Evolutionary conservation across 2,888 invertebrate species (phyloP).

Genomic region (Dolichomitus sp.): DNA sequence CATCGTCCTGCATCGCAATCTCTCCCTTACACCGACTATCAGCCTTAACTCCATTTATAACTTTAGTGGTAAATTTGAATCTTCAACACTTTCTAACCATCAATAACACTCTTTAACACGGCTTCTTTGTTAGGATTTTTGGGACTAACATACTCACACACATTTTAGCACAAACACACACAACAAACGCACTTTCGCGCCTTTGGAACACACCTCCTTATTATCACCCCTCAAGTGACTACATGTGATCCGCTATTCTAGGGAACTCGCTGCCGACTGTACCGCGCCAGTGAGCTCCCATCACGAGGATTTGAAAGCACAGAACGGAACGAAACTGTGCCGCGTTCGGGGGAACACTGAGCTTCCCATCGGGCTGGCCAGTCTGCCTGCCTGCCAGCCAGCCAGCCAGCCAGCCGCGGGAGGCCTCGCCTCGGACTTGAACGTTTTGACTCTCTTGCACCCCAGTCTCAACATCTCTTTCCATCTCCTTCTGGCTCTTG

Average conservation of each 20-base stretch:
- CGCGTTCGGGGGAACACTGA: slow-evolving; percentile 84
- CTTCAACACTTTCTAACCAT: neutral
- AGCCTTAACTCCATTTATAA: slow-evolving; percentile 15
- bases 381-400: slow-evolving; percentile 25
- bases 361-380: slow-evolving; percentile 64
- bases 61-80: neutral
- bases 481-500: slow-evolving; percentile 6
- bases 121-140: neutral
- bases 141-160: neutral
- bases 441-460: slow-evolving; percentile 44
- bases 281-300: slow-evolving; percentile 78
- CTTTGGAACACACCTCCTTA: neutral
- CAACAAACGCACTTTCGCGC: slow-evolving; percentile 20
- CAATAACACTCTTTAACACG: neutral
- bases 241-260: slow-evolving; percentile 76
- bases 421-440: slow-evolving; percentile 71
- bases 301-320: slow-evolving; percentile 76
- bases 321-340: slow-evolving; percentile 77
- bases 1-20: slow-evolving; percentile 2
- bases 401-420: slow-evolving; percentile 69
- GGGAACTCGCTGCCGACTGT: slow-evolving; percentile 73
- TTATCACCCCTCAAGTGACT: slow-evolving; percentile 19
- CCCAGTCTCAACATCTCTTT: slow-evolving; percentile 19
- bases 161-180: neutral
- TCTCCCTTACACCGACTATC: neutral